Evolutionary conservation across 1,140 invertebrate genomes (phyloP).

Genomic region (Ceratina japonica): DNA sequence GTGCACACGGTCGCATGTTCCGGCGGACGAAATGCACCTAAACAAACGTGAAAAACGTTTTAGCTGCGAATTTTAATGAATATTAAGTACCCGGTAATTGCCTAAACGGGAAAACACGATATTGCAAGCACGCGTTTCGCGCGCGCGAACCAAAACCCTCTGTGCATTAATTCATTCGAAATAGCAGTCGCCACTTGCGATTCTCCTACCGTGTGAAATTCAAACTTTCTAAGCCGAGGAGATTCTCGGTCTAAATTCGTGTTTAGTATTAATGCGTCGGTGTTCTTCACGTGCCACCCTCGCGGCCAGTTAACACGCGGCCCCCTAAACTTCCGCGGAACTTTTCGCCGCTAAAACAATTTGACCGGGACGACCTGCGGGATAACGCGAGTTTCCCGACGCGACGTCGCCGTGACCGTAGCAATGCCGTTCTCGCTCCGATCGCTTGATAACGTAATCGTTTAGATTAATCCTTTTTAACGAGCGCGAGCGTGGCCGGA

Average conservation of each 20-base stretch:
- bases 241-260: background rate
- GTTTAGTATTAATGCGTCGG: background rate
- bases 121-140: too few relatives aligned
- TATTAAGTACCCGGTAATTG: too few relatives aligned
- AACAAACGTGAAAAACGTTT: too few relatives aligned
- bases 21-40: background rate
- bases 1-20: background rate
- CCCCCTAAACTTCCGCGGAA: conserved; percentile 31
- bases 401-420: background rate
- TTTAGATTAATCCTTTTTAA: conserved; percentile 41
- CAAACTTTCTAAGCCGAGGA: too few relatives aligned
- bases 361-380: conserved; percentile 4
- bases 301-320: conserved; percentile 34
- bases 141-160: too few relatives aligned
- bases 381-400: conserved; percentile 13
- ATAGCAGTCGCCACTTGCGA: too few relatives aligned
- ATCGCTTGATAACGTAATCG: conserved; percentile 34
- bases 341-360: conserved; percentile 51
- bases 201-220: too few relatives aligned
- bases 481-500: conserved; percentile 13
- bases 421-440: conserved; percentile 31
- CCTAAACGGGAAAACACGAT: too few relatives aligned
- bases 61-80: background rate
- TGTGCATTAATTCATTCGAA: too few relatives aligned
- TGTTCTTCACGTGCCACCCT: background rate